Evolutionary conservation across 2,113 vertebrate species (phyloP).

Genomic region (Promerops cafer): DNA sequence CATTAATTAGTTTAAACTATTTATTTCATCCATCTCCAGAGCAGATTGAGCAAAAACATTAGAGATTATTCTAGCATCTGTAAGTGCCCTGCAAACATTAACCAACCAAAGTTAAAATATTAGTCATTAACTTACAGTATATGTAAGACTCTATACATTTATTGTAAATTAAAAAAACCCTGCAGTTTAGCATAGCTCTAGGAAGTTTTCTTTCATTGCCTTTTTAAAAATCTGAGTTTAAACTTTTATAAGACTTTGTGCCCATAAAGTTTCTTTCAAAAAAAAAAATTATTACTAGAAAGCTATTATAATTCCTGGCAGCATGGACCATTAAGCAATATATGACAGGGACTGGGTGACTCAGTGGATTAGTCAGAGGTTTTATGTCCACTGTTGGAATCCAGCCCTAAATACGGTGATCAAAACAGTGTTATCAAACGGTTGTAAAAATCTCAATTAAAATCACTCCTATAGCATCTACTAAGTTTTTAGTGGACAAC

Average conservation of each 20-base stretch:
- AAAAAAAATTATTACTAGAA: constrained; percentile 74
- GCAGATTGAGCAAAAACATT: constrained; percentile 99
- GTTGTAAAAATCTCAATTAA: constrained; percentile 80
- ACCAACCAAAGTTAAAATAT: constrained; percentile 92
- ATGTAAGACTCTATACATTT: constrained; percentile 42
- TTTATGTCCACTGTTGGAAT: constrained; percentile 78
- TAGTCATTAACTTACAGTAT: constrained; percentile 81
- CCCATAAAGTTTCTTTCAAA: constrained; percentile 62
- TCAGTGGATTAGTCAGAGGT: constrained; percentile 78
- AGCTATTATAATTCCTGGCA: constrained; percentile 74
- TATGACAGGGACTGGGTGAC: constrained; percentile 74
- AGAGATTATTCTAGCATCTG: constrained; percentile 99
- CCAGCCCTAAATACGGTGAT: constrained; percentile 75
- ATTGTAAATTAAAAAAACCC: neutral
- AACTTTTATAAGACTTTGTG: constrained; percentile 61
- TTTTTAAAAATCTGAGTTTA: constrained; percentile 37
- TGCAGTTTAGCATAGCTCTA: neutral
- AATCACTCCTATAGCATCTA: constrained; percentile 71
- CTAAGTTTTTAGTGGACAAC: constrained; percentile 65
- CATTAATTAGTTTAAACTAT: constrained; percentile 99
- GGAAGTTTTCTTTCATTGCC: constrained; percentile 27
- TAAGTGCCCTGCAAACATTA: constrained; percentile 99
- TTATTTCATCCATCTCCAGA: constrained; percentile 99
- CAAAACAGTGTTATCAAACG: constrained; percentile 79
- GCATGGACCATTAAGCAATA: constrained; percentile 78